phyloP scores from a whole-genome alignment of 2,888 invertebrate species.

The Dasypolia templi region DNA sequence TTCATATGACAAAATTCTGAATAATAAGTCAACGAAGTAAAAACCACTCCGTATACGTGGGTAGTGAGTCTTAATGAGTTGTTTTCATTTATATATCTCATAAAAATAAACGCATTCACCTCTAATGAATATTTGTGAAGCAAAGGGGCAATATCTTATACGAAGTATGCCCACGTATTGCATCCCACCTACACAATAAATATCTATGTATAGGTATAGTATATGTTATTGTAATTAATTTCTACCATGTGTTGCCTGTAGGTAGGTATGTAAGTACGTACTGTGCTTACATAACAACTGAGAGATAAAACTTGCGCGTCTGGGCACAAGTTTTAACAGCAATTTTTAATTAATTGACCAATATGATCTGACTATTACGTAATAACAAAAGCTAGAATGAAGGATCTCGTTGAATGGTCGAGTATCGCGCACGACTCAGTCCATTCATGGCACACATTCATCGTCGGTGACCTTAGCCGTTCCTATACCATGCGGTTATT shows the following conservation, averaged over 20 bases:
- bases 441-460: conserved; percentile 82
- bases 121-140: conserved; percentile 24
- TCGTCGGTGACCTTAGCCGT: conserved; percentile 79
- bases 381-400: conserved; percentile 81
- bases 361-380: conserved; percentile 75
- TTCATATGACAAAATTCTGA: not conserved
- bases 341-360: conserved; percentile 71
- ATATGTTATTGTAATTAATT: conserved; percentile 42
- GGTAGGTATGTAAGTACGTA: conserved; percentile 40
- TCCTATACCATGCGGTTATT: conserved; percentile 74
- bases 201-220: conserved; percentile 28
- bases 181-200: conserved; percentile 42
- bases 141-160: conserved; percentile 28
- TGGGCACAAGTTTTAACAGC: conserved; percentile 59
- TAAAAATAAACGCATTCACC: conserved; percentile 24
- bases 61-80: not conserved
- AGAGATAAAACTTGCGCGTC: conserved; percentile 64
- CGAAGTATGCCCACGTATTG: conserved; percentile 34
- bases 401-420: conserved; percentile 82
- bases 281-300: conserved; percentile 66
- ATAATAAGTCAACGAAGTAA: conserved; percentile 2
- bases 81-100: conserved; percentile 36
- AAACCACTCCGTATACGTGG: not conserved
- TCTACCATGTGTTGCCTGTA: conserved; percentile 48
- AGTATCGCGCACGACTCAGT: conserved; percentile 73